Conservation (phyloP, 2,113 vertebrate species). For the Lycocorax pyrrhopterus region DNA sequence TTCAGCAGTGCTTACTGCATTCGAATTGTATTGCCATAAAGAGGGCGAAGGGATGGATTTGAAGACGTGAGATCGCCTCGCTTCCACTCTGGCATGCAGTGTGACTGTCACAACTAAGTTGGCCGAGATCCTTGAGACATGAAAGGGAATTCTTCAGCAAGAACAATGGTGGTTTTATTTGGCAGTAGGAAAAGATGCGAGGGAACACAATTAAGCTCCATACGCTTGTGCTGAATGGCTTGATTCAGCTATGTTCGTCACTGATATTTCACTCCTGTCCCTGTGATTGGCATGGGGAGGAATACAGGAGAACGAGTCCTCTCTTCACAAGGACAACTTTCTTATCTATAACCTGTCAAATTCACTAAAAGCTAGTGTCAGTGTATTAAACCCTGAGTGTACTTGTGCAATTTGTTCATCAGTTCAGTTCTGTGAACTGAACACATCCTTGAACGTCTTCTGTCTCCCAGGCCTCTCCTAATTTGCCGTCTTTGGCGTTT, state of each 20-base stretch:
- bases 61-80: slow-evolving; percentile 33
- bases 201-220: slow-evolving; percentile 68
- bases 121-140: slow-evolving; percentile 68
- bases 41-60: slow-evolving; percentile 11
- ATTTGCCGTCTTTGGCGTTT: slow-evolving; percentile 10
- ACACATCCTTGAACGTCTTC: not conserved
- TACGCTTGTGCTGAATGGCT: slow-evolving; percentile 69
- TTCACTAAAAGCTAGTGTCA: slow-evolving; percentile 56
- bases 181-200: slow-evolving; percentile 66
- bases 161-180: slow-evolving; percentile 75
- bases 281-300: slow-evolving; percentile 60
- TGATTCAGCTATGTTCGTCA: slow-evolving; percentile 65
- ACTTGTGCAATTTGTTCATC: not conserved
- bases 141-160: slow-evolving; percentile 74
- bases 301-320: slow-evolving; percentile 55
- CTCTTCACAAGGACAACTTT: slow-evolving; percentile 51
- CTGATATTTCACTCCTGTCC: slow-evolving; percentile 51
- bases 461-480: not conserved
- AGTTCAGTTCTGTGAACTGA: not conserved
- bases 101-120: slow-evolving; percentile 74
- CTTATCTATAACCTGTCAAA: slow-evolving; percentile 72
- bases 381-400: slow-evolving; percentile 31
- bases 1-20: slow-evolving; percentile 25
- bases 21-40: slow-evolving; percentile 43
- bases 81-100: slow-evolving; percentile 56